Percentiles rank a stretch among this genome's conserved stretches.
These are phyloP conservation scores for Amphilophus citrinellus DNA, from an alignment of 2,113 vertebrate genomes.

Conservation along the genomic window DNA sequence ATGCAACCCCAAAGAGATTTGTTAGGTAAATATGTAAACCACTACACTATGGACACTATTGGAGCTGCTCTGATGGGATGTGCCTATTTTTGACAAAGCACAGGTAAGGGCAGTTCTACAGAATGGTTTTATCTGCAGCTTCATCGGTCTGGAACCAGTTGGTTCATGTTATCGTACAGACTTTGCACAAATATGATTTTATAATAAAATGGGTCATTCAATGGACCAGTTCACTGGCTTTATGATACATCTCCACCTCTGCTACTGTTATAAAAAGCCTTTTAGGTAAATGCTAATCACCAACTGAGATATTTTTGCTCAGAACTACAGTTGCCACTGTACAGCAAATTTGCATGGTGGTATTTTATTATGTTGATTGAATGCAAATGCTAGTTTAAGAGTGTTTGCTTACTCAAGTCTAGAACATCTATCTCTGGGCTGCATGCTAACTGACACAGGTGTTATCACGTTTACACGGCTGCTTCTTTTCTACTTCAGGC, in stretches of 20 bases:
- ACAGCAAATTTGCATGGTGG: slow-evolving; percentile 3
- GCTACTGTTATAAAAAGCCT: slow-evolving; percentile 1
- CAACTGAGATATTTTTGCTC: neutral
- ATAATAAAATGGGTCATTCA: neutral
- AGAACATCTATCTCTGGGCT: neutral
- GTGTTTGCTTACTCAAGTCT: neutral
- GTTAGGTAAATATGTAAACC: neutral
- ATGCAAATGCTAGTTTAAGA: neutral
- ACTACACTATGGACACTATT: neutral
- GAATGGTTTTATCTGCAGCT: neutral
- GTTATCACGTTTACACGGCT: neutral
- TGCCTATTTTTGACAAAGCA: neutral
- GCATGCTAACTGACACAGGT: neutral
- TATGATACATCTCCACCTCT: neutral
- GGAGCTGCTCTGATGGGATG: neutral
- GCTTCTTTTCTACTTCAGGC: neutral
- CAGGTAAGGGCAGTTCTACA: neutral
- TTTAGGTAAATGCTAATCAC: neutral
- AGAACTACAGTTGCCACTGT: neutral
- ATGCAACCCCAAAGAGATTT: neutral
- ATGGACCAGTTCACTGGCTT: neutral
- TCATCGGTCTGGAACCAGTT: neutral
- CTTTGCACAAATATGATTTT: neutral
- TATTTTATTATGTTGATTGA: neutral
- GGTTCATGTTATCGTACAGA: neutral